These are phyloP conservation scores for Petrophora chlorosata DNA, from an alignment of 2,888 invertebrate species.

Conservation along the genomic window DNA sequence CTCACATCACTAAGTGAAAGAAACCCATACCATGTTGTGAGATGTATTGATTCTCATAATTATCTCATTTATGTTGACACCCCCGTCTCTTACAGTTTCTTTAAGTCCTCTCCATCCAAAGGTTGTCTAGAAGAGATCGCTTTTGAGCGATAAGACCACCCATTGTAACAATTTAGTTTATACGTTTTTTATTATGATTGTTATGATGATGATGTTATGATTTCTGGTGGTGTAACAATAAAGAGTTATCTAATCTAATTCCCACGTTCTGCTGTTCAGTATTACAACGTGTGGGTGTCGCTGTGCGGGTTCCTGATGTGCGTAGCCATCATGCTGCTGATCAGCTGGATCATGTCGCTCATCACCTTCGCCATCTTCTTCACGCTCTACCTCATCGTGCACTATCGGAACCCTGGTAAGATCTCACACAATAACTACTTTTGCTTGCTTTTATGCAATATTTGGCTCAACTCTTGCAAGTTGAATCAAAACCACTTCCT, in stretches of 20 bases:
- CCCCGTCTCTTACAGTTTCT: no score
- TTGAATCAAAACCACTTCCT: no score
- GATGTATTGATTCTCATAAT: no score
- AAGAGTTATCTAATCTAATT: constrained; percentile 15
- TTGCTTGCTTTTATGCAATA: not conserved
- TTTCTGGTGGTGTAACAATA: not conserved
- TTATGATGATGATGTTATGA: not conserved
- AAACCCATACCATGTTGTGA: no score
- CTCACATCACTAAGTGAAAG: no score
- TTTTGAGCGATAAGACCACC: no score
- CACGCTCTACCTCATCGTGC: constrained; percentile 95
- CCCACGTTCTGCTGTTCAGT: constrained; percentile 81
- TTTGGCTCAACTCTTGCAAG: not conserved
- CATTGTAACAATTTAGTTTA: no score
- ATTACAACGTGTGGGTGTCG: constrained; percentile 96
- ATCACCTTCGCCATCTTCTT: constrained; percentile 94
- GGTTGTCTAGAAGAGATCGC: no score
- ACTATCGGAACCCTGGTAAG: constrained; percentile 95
- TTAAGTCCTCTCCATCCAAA: no score
- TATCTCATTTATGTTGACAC: no score
- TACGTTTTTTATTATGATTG: no score
- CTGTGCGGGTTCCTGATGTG: constrained; percentile 92
- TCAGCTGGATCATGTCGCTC: constrained; percentile 96
- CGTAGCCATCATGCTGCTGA: constrained; percentile 96
- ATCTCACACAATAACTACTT: not conserved